phyloP scores from a whole-genome alignment of 2,113 vertebrate genomes.

The Catagonus wagneri region DNA sequence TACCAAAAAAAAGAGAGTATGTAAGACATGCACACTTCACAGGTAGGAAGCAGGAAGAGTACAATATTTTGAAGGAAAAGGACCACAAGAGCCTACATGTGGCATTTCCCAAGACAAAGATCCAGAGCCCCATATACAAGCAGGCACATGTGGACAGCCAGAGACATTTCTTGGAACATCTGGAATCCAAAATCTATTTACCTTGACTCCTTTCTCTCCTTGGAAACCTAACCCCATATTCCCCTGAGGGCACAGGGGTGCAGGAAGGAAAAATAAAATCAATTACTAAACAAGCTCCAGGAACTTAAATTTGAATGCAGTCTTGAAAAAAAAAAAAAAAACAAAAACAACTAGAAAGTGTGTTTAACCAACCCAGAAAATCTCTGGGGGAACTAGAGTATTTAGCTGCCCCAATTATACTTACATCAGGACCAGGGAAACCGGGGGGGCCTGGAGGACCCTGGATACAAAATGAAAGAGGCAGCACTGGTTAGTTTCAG shows the following conservation, averaged over 20 bases:
- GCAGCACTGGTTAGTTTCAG: constrained; percentile 18
- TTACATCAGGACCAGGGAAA: constrained; percentile 90
- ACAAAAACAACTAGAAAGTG: constrained; percentile 31
- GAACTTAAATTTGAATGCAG: constrained; percentile 57
- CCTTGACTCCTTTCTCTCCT: constrained; percentile 96
- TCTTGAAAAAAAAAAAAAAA: too few species aligned
- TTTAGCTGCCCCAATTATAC: constrained; percentile 74
- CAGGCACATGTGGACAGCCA: not conserved
- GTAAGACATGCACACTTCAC: not conserved
- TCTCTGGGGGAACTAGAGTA: constrained; percentile 7
- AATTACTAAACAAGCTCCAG: constrained; percentile 40
- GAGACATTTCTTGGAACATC: constrained; percentile 24
- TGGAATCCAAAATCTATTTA: constrained; percentile 79
- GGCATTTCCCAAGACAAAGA: constrained; percentile 13
- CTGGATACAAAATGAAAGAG: constrained; percentile 82
- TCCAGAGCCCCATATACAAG: constrained; percentile 21
- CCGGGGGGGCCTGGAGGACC: constrained; percentile 90
- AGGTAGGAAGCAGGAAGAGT: constrained; percentile 1
- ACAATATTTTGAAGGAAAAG: constrained; percentile 47
- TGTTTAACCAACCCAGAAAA: constrained; percentile 50
- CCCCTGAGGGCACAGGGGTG: constrained; percentile 86
- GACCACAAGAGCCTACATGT: not conserved
- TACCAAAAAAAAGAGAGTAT: too few species aligned
- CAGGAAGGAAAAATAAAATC: constrained; percentile 69
- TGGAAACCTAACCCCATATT: constrained; percentile 91